phyloP scores from a whole-genome alignment of 2,113 vertebrate genomes.

The Amphilophus citrinellus region DNA sequence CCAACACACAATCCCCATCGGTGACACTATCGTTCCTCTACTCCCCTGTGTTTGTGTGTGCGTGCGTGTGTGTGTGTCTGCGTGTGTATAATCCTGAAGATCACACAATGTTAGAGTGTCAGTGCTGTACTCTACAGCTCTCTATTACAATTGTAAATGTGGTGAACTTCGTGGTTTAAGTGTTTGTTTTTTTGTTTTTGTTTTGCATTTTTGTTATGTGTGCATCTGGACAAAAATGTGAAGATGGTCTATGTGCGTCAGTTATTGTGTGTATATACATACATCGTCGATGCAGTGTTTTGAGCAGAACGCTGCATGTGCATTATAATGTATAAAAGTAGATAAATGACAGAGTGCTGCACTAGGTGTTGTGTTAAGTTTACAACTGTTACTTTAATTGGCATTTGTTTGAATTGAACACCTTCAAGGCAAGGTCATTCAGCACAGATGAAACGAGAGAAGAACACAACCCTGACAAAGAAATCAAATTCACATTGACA shows the following conservation, averaged over 20 bases:
- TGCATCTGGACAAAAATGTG: background rate
- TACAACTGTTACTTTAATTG: conserved; percentile 53
- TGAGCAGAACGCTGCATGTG: background rate
- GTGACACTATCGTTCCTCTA: conserved; percentile 49
- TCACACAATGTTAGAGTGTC: conserved; percentile 53
- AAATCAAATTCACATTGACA: conserved; percentile 16
- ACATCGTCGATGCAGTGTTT: background rate
- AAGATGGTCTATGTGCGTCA: background rate
- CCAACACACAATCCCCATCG: conserved; percentile 76
- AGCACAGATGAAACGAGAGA: conserved; percentile 51
- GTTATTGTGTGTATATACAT: background rate
- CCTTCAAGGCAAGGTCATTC: conserved; percentile 71
- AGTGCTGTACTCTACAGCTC: conserved; percentile 51
- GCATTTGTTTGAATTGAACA: conserved; percentile 57
- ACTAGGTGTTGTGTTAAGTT: conserved; percentile 61
- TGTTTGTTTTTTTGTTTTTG: background rate
- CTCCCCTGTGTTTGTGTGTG: background rate
- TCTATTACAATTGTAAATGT: conserved; percentile 17
- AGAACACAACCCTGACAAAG: conserved; percentile 26
- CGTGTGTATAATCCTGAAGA: conserved; percentile 64
- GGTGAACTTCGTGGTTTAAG: conserved; percentile 43
- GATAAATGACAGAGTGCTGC: conserved; percentile 64
- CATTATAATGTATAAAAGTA: conserved; percentile 8
- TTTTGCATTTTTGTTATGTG: background rate
- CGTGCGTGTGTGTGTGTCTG: conserved; percentile 3